A percentile compares a stretch with the other conserved stretches of the same genome.
Evolutionary conservation across 2,113 vertebrate genomes (phyloP).

Genomic region (Sarotherodon lohbergeri): DNA sequence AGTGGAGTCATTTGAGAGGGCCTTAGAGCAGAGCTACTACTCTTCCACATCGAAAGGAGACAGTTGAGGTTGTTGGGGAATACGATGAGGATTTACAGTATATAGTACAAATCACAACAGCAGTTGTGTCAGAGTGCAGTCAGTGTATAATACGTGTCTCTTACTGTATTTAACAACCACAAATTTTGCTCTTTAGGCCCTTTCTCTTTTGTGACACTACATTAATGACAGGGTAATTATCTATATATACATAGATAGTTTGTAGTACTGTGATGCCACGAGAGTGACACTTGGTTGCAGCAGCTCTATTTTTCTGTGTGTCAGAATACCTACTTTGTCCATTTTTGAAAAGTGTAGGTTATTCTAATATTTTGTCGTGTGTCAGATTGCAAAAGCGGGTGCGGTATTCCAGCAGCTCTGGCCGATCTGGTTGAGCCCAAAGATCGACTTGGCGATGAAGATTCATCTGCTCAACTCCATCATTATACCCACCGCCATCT

Average conservation of each 20-base stretch:
- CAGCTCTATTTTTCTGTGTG: no score
- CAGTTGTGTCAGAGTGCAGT: background rate
- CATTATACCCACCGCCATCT: background rate
- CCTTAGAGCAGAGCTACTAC: background rate
- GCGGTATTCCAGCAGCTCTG: background rate
- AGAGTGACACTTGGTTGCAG: background rate
- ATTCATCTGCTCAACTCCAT: background rate
- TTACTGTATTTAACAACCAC: background rate
- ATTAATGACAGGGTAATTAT: background rate
- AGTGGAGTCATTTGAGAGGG: background rate
- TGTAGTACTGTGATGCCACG: background rate
- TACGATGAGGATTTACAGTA: background rate
- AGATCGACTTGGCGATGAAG: background rate
- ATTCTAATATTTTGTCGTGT: background rate
- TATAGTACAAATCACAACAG: background rate
- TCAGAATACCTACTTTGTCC: no score
- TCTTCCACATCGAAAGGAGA: background rate
- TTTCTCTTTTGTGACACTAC: background rate
- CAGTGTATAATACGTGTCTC: background rate
- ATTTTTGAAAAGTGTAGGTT: background rate
- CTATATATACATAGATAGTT: background rate
- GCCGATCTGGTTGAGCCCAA: background rate
- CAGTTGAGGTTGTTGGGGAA: background rate
- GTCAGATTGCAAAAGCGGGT: background rate
- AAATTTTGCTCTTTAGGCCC: background rate